Percentiles rank a stretch among this genome's conserved stretches.
Evolutionary conservation across 2,888 invertebrate genomes (phyloP).

Genomic region (Leistus spinibarbis): DNA sequence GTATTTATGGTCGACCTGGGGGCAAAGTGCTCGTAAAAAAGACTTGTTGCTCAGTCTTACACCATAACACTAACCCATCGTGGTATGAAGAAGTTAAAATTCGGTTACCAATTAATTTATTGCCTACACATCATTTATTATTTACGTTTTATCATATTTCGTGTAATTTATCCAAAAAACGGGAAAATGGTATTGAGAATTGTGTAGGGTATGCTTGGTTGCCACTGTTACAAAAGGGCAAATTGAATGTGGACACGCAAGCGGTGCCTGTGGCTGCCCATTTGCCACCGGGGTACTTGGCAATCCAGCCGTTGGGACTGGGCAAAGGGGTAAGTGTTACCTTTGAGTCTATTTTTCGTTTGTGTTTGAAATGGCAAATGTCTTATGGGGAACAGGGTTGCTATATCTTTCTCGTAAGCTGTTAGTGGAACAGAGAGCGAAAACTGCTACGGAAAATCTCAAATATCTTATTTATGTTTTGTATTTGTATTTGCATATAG

Average conservation of each 20-base stretch:
- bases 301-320: slow-evolving; percentile 86
- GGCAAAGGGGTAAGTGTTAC: slow-evolving; percentile 81
- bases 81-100: slow-evolving; percentile 96
- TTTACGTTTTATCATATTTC: slow-evolving; percentile 97
- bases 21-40: slow-evolving; percentile 68
- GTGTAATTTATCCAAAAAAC: slow-evolving; percentile 81
- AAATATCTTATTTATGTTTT: too few species aligned
- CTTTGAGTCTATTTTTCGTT: too few species aligned
- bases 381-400: too few species aligned
- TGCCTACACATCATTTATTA: slow-evolving; percentile 85
- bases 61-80: slow-evolving; percentile 87
- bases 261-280: slow-evolving; percentile 85
- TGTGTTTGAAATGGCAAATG: too few species aligned
- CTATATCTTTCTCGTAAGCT: too few species aligned
- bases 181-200: slow-evolving; percentile 76
- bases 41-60: slow-evolving; percentile 79
- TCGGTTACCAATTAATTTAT: slow-evolving; percentile 83
- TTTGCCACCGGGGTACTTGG: slow-evolving; percentile 87
- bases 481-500: too few species aligned
- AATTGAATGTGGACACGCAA: slow-evolving; percentile 82
- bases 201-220: slow-evolving; percentile 95
- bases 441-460: too few species aligned
- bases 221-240: slow-evolving; percentile 83
- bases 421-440: too few species aligned
- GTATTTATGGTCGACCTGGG: slow-evolving; percentile 77